Percentiles rank a stretch among this genome's conserved stretches.
Evolutionary conservation across 1,140 invertebrate species (phyloP).

Genomic region (Tetramorium parvispinum): DNA sequence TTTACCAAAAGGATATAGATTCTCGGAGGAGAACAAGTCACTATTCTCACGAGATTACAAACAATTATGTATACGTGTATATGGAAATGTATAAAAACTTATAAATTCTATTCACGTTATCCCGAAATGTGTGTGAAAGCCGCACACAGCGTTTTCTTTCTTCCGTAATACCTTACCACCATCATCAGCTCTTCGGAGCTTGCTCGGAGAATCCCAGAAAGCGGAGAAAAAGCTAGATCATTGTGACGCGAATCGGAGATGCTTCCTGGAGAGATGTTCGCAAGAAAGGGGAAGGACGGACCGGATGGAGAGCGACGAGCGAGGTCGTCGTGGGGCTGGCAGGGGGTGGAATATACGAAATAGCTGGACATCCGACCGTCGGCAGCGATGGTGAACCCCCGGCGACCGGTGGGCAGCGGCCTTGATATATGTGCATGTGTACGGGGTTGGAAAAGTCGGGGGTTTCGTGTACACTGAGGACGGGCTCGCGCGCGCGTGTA

Average conservation of each 20-base stretch:
- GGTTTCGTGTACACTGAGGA: slow-evolving; percentile 37
- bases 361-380: slow-evolving; percentile 43
- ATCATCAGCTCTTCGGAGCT: not conserved
- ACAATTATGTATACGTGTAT: not conserved
- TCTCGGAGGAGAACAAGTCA: not conserved
- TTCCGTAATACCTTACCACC: slow-evolving; percentile 17
- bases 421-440: slow-evolving; percentile 56
- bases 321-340: slow-evolving; percentile 14
- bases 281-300: slow-evolving; percentile 57
- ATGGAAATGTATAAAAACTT: not conserved
- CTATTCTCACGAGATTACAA: not conserved
- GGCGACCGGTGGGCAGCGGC: slow-evolving; percentile 75
- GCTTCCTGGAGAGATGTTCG: slow-evolving; percentile 56
- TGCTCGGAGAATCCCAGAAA: slow-evolving; percentile 33
- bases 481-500: slow-evolving; percentile 15
- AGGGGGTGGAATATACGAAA: slow-evolving; percentile 52
- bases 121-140: not conserved
- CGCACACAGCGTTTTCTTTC: slow-evolving; percentile 7
- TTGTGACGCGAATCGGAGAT: slow-evolving; percentile 64
- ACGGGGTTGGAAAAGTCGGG: slow-evolving; percentile 51
- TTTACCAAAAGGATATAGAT: not conserved
- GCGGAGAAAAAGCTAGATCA: slow-evolving; percentile 57
- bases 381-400: slow-evolving; percentile 14
- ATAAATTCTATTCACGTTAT: slow-evolving; percentile 30
- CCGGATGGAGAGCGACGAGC: slow-evolving; percentile 41